A percentile compares a stretch with the other conserved stretches of the same genome.
Evolutionary conservation across 2,113 vertebrate genomes (phyloP).

Genomic region (Paracyprichromis sp.): DNA sequence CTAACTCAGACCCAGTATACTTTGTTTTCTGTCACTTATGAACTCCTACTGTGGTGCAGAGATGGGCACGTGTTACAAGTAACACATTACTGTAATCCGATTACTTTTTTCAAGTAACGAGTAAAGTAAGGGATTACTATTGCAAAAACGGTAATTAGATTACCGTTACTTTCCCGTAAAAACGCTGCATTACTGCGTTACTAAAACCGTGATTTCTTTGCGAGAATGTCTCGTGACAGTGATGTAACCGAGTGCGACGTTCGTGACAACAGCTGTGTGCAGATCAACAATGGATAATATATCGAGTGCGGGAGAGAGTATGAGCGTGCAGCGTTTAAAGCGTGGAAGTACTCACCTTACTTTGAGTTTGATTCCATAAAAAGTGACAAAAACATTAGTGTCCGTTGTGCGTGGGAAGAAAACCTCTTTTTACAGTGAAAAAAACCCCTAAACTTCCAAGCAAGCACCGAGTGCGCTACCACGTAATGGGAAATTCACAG

Average conservation of each 20-base stretch:
- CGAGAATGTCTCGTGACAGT: neutral
- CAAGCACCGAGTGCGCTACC: too few species aligned
- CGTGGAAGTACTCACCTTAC: rapidly evolving
- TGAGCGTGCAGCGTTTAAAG: rapidly evolving
- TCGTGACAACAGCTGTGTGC: rapidly evolving
- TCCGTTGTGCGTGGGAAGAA: too few species aligned
- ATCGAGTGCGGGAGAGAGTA: rapidly evolving
- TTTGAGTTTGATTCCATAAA: neutral
- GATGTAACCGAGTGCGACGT: rapidly evolving
- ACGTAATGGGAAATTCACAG: too few species aligned
- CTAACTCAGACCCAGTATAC: neutral
- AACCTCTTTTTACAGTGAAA: too few species aligned
- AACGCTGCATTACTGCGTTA: rapidly evolving
- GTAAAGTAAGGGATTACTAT: neutral
- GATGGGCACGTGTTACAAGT: rapidly evolving
- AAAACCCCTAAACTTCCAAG: rapidly evolving
- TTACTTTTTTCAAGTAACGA: neutral
- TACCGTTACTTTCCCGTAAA: rapidly evolving
- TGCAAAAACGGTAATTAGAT: rapidly evolving
- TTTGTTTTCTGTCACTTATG: neutral
- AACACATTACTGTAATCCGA: rapidly evolving
- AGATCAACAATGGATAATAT: rapidly evolving
- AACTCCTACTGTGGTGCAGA: neutral
- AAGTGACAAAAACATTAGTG: neutral
- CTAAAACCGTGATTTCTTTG: neutral